phyloP scores from a whole-genome alignment of 2,797 vertebrate genomes.

The Lithobates pipiens region DNA sequence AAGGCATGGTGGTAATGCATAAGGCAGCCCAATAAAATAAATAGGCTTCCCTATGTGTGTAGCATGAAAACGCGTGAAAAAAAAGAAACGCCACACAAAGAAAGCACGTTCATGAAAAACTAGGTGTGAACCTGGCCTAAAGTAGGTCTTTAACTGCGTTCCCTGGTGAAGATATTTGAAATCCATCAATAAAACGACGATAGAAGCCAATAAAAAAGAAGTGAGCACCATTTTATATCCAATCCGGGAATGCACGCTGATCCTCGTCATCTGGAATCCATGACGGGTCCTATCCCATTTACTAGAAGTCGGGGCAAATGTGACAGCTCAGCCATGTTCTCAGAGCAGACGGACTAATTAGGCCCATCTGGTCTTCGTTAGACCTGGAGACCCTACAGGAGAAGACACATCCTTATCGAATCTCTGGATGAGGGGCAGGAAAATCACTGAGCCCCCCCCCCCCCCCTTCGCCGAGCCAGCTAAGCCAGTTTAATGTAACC shows the following conservation, averaged over 20 bases:
- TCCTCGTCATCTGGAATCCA: slow-evolving; percentile 65
- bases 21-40: no score
- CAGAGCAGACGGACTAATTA: slow-evolving; percentile 80
- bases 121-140: no score
- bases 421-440: slow-evolving; percentile 65
- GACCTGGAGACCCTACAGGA: slow-evolving; percentile 78
- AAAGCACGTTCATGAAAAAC: no score
- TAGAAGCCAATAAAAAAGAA: no score
- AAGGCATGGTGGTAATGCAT: no score
- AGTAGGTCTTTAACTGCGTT: no score
- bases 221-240: background rate
- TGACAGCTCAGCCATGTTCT: slow-evolving; percentile 67
- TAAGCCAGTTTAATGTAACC: slow-evolving; percentile 39
- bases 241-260: background rate
- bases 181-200: no score
- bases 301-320: slow-evolving; percentile 65
- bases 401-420: slow-evolving; percentile 83
- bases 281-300: slow-evolving; percentile 63
- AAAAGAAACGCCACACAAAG: no score
- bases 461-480: background rate
- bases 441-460: slow-evolving; percentile 67
- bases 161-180: no score
- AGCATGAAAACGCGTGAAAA: no score
- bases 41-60: no score
- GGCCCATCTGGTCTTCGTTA: slow-evolving; percentile 96